A percentile compares a stretch with the other conserved stretches of the same genome.
phyloP scores from a whole-genome alignment of 2,113 vertebrate genomes.

The Cepphus grylle region DNA sequence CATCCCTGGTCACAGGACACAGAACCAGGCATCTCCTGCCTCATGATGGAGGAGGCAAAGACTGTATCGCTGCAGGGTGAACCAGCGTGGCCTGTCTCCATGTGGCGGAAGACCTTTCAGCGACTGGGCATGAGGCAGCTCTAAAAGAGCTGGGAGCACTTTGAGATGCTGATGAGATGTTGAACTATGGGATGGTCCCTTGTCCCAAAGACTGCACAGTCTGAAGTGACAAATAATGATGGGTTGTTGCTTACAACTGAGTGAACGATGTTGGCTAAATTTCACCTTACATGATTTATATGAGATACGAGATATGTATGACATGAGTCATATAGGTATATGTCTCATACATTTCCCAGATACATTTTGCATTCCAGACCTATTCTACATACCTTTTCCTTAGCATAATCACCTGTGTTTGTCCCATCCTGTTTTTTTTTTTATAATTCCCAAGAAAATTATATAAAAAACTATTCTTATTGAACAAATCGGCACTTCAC shows the following conservation, averaged over 20 bases:
- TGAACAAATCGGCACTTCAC: neutral
- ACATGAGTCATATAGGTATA: neutral
- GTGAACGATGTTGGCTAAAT: accelerated
- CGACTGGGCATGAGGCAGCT: accelerated
- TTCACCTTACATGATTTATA: neutral
- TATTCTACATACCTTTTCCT: neutral
- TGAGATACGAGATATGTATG: neutral
- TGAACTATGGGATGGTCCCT: neutral
- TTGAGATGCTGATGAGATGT: neutral
- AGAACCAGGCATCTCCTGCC: accelerated
- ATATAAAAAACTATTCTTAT: neutral
- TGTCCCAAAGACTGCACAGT: neutral
- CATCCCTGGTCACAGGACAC: neutral
- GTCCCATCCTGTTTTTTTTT: neutral
- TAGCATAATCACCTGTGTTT: neutral
- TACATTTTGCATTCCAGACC: neutral
- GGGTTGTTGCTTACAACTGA: neutral
- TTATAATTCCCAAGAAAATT: neutral
- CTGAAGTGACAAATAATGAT: neutral
- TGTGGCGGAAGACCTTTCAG: neutral
- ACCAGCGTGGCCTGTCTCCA: neutral
- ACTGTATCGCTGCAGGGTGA: neutral
- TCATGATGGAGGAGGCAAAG: neutral
- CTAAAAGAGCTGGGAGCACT: accelerated
- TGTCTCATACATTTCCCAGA: neutral